A percentile compares a stretch with the other conserved stretches of the same genome.
phyloP scores from a whole-genome alignment of 1,140 invertebrate genomes.

The Plutomurus gul region DNA sequence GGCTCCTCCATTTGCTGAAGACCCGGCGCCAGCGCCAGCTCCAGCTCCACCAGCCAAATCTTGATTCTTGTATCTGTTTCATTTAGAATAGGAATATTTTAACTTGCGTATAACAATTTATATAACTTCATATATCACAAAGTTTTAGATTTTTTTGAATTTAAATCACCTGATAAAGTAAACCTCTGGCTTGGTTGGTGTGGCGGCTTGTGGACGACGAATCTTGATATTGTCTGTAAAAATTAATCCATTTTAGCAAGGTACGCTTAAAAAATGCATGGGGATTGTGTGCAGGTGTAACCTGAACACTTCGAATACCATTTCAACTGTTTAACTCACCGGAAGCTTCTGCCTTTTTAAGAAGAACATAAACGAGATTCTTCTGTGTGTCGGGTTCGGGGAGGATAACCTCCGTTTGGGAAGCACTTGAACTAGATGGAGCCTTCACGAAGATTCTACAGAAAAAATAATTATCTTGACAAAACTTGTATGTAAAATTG shows the following conservation, averaged over 20 bases:
- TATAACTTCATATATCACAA: no score
- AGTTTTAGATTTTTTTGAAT: no score
- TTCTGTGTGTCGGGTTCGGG: constrained; percentile 39
- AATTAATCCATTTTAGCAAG: neutral
- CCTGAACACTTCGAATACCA: neutral
- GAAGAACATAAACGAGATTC: constrained; percentile 74
- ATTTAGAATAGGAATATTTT: no score
- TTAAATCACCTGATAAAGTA: constrained; percentile 14
- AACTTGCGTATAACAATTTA: no score
- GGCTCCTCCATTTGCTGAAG: neutral
- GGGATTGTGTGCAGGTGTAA: no score
- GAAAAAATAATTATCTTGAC: neutral
- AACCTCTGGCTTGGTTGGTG: constrained; percentile 10
- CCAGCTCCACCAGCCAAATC: neutral
- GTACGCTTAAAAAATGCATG: neutral
- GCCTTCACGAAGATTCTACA: constrained; percentile 39
- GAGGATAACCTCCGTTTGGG: constrained; percentile 40
- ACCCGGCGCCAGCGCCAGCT: no score
- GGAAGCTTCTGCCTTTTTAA: constrained; percentile 82
- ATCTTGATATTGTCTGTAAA: neutral
- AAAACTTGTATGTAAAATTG: neutral
- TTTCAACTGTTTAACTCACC: constrained; percentile 52
- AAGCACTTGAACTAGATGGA: neutral
- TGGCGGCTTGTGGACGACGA: neutral
- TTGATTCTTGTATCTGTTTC: neutral